Percentiles rank a stretch among this genome's conserved stretches.
These are phyloP conservation scores for Phycodurus eques DNA, from an alignment of 2,113 vertebrate species.

Conservation along the genomic window DNA sequence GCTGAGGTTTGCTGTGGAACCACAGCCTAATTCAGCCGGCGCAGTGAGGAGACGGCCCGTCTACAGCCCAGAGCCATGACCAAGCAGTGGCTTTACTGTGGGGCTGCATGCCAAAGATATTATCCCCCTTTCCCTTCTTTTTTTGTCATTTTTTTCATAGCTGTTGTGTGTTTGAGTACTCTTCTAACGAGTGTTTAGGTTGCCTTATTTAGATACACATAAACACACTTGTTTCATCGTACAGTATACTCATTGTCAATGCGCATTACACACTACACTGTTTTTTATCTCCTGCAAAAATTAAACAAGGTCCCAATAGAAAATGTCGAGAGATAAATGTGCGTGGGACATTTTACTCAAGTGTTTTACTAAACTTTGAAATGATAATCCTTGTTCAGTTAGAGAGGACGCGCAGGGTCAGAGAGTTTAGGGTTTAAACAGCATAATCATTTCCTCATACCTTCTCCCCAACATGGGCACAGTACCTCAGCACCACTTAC, in stretches of 20 bases:
- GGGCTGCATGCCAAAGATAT: slow-evolving; percentile 55
- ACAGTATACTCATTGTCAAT: not conserved
- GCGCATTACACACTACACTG: slow-evolving; percentile 13
- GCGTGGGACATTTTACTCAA: slow-evolving; percentile 61
- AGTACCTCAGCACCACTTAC: slow-evolving; percentile 49
- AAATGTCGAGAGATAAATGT: slow-evolving; percentile 49
- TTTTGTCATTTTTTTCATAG: slow-evolving; percentile 16
- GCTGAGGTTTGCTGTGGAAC: slow-evolving; percentile 64
- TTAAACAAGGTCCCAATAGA: slow-evolving; percentile 42
- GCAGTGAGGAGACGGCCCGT: slow-evolving; percentile 66
- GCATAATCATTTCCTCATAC: slow-evolving; percentile 58
- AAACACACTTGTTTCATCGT: slow-evolving; percentile 5
- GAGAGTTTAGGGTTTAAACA: slow-evolving; percentile 51
- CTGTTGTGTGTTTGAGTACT: slow-evolving; percentile 20
- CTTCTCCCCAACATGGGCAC: slow-evolving; percentile 46
- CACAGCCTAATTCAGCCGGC: slow-evolving; percentile 69
- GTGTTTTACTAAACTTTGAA: slow-evolving; percentile 57
- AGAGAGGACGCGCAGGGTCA: slow-evolving; percentile 27
- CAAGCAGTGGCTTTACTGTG: slow-evolving; percentile 63
- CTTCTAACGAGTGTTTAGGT: slow-evolving; percentile 14
- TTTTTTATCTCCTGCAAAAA: slow-evolving; percentile 22
- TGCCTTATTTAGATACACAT: slow-evolving; percentile 26
- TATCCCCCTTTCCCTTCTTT: slow-evolving; percentile 41
- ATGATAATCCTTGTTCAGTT: slow-evolving; percentile 61
- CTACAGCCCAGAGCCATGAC: slow-evolving; percentile 67